phyloP scores from a whole-genome alignment of 2,113 vertebrate genomes.

The Cryptomyrus ogoouensis region DNA sequence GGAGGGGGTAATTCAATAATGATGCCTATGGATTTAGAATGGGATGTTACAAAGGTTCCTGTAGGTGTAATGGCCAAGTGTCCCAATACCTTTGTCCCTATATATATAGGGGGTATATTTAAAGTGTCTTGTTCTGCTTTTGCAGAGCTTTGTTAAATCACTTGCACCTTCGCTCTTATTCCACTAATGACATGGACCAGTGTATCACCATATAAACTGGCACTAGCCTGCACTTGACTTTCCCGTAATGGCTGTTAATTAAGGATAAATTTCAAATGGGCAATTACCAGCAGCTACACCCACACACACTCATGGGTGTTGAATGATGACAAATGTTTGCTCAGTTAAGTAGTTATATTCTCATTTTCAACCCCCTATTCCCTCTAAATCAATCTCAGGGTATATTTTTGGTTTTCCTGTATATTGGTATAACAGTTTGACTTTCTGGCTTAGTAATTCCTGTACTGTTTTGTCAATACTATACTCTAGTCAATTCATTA shows the following conservation, averaged over 20 bases:
- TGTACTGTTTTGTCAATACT: background rate
- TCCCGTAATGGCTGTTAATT: constrained; percentile 2
- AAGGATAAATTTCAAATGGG: background rate
- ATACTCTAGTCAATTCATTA: background rate
- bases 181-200: background rate
- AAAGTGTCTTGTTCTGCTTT: background rate
- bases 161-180: background rate
- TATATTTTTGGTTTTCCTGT: constrained; percentile 14
- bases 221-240: background rate
- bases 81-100: background rate
- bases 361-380: background rate
- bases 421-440: background rate
- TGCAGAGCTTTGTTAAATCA: background rate
- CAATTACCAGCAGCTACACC: background rate
- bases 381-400: constrained; percentile 16
- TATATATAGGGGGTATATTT: background rate
- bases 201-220: background rate
- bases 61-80: background rate
- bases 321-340: constrained; percentile 17
- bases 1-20: background rate
- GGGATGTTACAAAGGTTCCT: background rate
- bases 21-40: background rate
- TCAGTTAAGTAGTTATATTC: constrained; percentile 4
- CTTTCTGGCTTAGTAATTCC: background rate
- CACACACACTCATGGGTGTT: background rate